Conservation (phyloP, 2,797 vertebrate genomes). For the Ficedula albicollis region DNA sequence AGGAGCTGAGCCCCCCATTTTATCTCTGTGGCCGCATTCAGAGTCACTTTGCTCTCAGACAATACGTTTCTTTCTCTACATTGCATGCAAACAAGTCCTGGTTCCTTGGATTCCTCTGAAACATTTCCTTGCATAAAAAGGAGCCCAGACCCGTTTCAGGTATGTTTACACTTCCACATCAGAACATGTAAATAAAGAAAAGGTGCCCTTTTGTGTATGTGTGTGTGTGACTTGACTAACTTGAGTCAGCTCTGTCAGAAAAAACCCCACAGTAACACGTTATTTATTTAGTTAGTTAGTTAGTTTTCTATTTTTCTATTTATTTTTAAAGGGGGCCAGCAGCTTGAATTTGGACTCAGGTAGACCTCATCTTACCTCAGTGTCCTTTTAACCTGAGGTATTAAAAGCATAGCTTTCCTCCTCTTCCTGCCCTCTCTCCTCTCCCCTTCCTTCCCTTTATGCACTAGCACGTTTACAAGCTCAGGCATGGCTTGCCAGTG, state of each 20-base stretch:
- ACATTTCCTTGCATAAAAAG: neutral
- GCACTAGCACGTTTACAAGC: rapidly evolving
- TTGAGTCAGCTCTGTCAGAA: neutral
- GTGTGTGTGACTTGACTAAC: neutral
- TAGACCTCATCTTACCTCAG: neutral
- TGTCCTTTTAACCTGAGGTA: neutral
- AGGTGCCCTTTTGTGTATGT: neutral
- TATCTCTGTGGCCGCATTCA: constrained; percentile 1
- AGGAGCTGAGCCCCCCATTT: neutral
- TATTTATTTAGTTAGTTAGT: no score
- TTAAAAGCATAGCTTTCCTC: neutral
- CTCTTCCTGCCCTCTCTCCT: neutral
- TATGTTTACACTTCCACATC: neutral
- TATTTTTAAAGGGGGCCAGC: neutral
- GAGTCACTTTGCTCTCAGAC: constrained; percentile 22
- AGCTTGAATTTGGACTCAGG: neutral
- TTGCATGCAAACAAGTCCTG: neutral
- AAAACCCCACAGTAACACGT: neutral
- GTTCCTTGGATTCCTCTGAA: neutral
- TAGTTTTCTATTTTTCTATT: neutral
- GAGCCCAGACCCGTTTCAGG: neutral
- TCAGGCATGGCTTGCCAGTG: rapidly evolving
- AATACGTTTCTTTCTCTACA: neutral
- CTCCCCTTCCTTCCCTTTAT: neutral
- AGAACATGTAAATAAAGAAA: neutral